Evolutionary conservation across 2,888 invertebrate species (phyloP), one percentile per base, ranked within the genome.

Genomic region (Selenia dentaria): DNA sequence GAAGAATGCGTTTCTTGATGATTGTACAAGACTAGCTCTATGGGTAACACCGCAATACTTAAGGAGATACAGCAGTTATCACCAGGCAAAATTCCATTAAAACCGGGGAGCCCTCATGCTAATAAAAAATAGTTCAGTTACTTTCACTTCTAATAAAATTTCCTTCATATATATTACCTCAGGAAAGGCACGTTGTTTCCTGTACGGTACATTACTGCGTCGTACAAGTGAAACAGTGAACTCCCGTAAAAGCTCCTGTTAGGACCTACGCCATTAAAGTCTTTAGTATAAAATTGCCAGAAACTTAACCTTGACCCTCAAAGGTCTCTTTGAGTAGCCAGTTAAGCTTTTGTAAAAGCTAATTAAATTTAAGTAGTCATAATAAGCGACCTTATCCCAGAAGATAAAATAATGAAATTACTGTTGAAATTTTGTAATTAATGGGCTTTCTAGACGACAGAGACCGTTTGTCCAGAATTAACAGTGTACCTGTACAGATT

Each of bases 281-380:
- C 47, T 53, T 41, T 39, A 41, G 44, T 41, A 55, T 41, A 34
- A 34, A 42, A 42, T 44, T 49, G 50, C 40, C 49, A 39, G 28
- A 28, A 32, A 16, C 14, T 28, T 40, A 34, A 39, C 50, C 52
- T 42, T 47, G 36, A 45, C 50, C 42, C 35, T 33, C 14, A 11
- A 27, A 28, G 20, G 39, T 34, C 29, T 32, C 32, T 46, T 35
- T 26, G 34, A 46, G 14, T 26, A 16, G 14, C 16, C 36, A 12
- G 32, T 27, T 28, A 20, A 47, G 32, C 36, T 47, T 39, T 31
- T 32, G 41, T 32, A 13, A 40, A 31, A 37, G 32, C 36, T 41
- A 32, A 33, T 47, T 47, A 37, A 41, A 36, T 47, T 47, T 32
- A 47, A 47, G 40, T 36, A 33, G 24, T 24, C 26, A 24, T 33